A percentile compares a stretch with the other conserved stretches of the same genome.
Evolutionary conservation across 2,113 vertebrate species (phyloP).

Genomic region (Uria aalge): DNA sequence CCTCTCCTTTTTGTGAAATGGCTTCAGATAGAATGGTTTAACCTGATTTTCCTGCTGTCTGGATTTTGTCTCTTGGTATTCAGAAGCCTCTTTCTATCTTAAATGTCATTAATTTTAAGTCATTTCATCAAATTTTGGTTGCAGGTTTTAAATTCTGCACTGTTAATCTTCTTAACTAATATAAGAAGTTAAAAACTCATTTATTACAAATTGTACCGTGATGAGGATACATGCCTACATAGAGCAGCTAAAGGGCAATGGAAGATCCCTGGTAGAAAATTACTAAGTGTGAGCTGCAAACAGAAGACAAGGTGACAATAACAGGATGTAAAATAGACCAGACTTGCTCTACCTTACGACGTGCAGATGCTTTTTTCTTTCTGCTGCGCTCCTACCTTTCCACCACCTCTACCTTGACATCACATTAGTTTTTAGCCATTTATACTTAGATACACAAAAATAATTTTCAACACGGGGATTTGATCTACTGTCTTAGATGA

Average conservation of each 20-base stretch:
- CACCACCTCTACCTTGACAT: not conserved
- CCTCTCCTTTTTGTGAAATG: conserved; percentile 28
- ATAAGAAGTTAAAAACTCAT: not conserved
- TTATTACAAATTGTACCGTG: not conserved
- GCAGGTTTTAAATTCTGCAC: not conserved
- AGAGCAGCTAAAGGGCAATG: not conserved
- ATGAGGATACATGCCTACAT: not conserved
- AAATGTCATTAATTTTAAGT: not conserved
- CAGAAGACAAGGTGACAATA: not conserved
- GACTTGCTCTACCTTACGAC: not conserved
- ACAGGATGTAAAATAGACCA: not conserved
- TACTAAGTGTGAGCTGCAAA: not conserved
- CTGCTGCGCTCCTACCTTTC: not conserved
- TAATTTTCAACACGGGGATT: not conserved
- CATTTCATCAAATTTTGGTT: not conserved
- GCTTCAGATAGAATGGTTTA: conserved; percentile 19
- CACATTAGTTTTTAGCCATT: not conserved
- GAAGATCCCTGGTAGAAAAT: not conserved
- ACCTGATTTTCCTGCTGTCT: conserved; percentile 41
- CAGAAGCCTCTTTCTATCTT: conserved; percentile 25
- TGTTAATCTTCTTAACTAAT: conserved; percentile 3
- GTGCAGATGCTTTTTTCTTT: not conserved
- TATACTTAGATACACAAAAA: not conserved
- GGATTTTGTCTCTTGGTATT: conserved; percentile 28
- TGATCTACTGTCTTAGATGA: not conserved